Evolutionary conservation across 2,888 invertebrate species (phyloP).

Genomic region (Bedellia somnulentella): DNA sequence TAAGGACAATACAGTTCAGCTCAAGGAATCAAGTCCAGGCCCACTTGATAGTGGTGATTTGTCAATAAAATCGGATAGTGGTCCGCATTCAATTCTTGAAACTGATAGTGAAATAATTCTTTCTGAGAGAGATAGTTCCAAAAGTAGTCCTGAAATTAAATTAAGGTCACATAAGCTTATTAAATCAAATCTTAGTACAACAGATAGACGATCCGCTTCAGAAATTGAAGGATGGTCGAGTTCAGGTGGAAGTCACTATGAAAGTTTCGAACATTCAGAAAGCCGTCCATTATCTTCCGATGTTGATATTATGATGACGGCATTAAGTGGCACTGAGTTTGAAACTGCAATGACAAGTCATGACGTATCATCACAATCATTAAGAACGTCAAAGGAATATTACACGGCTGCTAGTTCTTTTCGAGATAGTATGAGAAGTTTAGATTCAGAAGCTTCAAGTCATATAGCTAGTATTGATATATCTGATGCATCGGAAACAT

Average conservation of each 20-base stretch:
- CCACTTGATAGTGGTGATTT: slow-evolving; percentile 39
- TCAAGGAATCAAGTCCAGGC: slow-evolving; percentile 32
- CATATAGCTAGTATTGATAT: slow-evolving; percentile 87
- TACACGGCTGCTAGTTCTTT: slow-evolving; percentile 85
- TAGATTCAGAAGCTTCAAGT: slow-evolving; percentile 88
- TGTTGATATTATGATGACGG: slow-evolving; percentile 76
- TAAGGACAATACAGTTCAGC: slow-evolving; percentile 36
- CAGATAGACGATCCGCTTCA: slow-evolving; percentile 73
- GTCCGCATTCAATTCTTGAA: slow-evolving; percentile 53
- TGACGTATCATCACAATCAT: slow-evolving; percentile 70
- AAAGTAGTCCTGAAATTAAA: slow-evolving; percentile 47
- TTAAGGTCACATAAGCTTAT: slow-evolving; percentile 45
- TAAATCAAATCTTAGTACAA: slow-evolving; percentile 45
- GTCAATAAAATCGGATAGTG: slow-evolving; percentile 49
- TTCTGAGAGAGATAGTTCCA: slow-evolving; percentile 45
- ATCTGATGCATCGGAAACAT: slow-evolving; percentile 89
- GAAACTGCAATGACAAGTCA: slow-evolving; percentile 83
- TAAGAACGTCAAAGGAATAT: slow-evolving; percentile 81
- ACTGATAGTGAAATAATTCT: slow-evolving; percentile 46
- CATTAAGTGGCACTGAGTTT: slow-evolving; percentile 80
- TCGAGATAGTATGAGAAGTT: slow-evolving; percentile 85
- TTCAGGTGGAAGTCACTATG: slow-evolving; percentile 87
- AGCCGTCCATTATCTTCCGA: slow-evolving; percentile 87
- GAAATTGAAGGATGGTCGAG: slow-evolving; percentile 83
- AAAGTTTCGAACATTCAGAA: slow-evolving; percentile 81